Conservation (phyloP, 1,140 invertebrate species). For the Antheraea mylitta region DNA sequence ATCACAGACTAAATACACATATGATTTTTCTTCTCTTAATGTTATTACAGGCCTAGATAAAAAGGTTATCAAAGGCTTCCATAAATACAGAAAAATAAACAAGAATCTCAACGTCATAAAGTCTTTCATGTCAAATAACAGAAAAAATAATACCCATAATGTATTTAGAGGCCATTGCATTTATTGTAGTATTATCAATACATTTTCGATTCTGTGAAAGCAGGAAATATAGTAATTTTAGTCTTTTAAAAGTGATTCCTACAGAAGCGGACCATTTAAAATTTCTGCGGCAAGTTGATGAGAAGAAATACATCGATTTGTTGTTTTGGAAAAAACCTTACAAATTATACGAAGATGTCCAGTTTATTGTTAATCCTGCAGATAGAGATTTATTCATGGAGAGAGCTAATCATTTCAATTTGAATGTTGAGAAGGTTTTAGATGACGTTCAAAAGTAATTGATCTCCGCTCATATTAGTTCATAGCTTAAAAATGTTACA, state of each 20-base stretch:
- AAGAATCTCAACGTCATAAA: neutral
- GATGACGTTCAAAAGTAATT: conserved; percentile 42
- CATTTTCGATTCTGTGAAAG: conserved; percentile 33
- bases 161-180: conserved; percentile 4
- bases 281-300: conserved; percentile 50
- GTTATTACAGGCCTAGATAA: no score
- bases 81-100: neutral
- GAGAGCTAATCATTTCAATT: conserved; percentile 44
- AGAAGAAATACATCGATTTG: conserved; percentile 50
- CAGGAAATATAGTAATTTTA: conserved; percentile 45
- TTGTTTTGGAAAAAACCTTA: conserved; percentile 55
- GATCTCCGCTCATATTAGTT: no score
- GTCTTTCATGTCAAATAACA: neutral
- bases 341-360: conserved; percentile 46
- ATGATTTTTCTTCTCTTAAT: no score
- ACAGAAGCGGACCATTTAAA: conserved; percentile 47
- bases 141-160: neutral
- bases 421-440: conserved; percentile 33
- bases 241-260: conserved; percentile 38
- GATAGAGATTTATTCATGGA: conserved; percentile 45
- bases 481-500: no score
- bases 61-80: no score
- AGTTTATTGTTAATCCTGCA: conserved; percentile 47
- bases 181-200: conserved; percentile 35
- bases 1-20: no score